A percentile compares a stretch with the other conserved stretches of the same genome.
Conservation (phyloP, 1,140 invertebrate species). For the Formica exsecta region DNA sequence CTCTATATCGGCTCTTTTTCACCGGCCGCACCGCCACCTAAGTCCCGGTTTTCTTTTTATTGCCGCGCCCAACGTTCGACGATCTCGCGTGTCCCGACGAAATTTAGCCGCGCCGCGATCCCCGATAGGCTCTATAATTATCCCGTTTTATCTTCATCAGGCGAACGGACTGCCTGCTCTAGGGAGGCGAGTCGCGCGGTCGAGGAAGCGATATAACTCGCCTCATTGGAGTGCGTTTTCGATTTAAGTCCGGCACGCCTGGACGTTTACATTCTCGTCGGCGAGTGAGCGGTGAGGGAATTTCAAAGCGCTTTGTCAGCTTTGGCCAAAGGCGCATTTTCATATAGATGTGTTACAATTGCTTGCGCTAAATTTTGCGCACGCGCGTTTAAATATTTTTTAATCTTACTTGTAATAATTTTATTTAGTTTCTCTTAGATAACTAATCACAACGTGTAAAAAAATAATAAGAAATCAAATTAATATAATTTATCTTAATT, state of each 20-base stretch:
- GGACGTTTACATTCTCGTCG: slow-evolving; percentile 56
- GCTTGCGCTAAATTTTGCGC: not conserved
- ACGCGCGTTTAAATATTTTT: not conserved
- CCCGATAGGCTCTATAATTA: slow-evolving; percentile 86
- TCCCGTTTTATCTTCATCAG: slow-evolving; percentile 86
- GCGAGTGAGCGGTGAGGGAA: slow-evolving; percentile 18
- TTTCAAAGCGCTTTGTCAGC: slow-evolving; percentile 6
- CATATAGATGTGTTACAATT: not conserved
- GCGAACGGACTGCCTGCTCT: slow-evolving; percentile 58
- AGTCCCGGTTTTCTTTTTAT: slow-evolving; percentile 80
- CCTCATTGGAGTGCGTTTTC: slow-evolving; percentile 61
- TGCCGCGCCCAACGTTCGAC: slow-evolving; percentile 79
- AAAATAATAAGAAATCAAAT: not conserved
- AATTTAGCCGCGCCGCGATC: slow-evolving; percentile 85
- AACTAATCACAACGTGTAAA: not conserved
- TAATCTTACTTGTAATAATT: not conserved
- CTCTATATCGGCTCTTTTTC: slow-evolving; percentile 48
- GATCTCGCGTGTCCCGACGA: slow-evolving; percentile 84
- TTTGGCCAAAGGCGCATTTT: not conserved
- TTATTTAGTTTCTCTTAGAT: not conserved
- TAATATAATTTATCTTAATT: slow-evolving; percentile 12
- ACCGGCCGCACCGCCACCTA: slow-evolving; percentile 35
- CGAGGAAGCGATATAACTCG: slow-evolving; percentile 71
- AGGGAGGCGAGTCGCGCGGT: slow-evolving; percentile 69
- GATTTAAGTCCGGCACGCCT: slow-evolving; percentile 61